Percentiles rank a stretch among this genome's conserved stretches.
These are phyloP conservation scores for Chionodraco myersi DNA, from an alignment of 2,113 vertebrate genomes.

Conservation along the genomic window DNA sequence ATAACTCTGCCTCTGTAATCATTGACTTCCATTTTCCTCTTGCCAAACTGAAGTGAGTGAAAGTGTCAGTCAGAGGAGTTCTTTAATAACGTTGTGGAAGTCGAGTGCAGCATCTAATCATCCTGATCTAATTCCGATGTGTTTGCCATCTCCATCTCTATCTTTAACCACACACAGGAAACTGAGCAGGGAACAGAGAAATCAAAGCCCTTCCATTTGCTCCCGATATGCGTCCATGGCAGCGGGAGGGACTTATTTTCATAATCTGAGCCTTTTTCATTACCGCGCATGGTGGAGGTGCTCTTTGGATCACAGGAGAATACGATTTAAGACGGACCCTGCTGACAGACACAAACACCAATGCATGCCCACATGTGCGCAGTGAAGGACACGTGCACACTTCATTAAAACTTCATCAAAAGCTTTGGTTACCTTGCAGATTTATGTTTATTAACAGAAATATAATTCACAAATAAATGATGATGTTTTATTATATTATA, in stretches of 20 bases:
- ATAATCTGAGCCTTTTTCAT: slow-evolving; percentile 71
- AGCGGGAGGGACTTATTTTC: slow-evolving; percentile 44
- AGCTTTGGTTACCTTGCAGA: not conserved
- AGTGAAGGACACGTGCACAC: slow-evolving; percentile 23
- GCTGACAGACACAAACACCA: slow-evolving; percentile 18
- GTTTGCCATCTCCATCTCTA: slow-evolving; percentile 63
- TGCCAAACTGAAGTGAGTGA: slow-evolving; percentile 41
- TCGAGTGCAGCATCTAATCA: slow-evolving; percentile 59
- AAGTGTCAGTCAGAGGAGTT: slow-evolving; percentile 54
- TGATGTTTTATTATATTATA: not conserved
- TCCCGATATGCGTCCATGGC: slow-evolving; percentile 26
- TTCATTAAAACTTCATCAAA: slow-evolving; percentile 43
- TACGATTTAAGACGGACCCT: slow-evolving; percentile 30
- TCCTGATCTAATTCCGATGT: slow-evolving; percentile 50
- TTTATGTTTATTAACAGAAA: not conserved
- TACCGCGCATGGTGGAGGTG: slow-evolving; percentile 37
- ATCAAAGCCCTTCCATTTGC: slow-evolving; percentile 39
- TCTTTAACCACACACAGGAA: slow-evolving; percentile 61
- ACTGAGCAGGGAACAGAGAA: slow-evolving; percentile 39
- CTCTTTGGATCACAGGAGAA: slow-evolving; percentile 45
- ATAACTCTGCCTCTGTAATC: slow-evolving; percentile 15
- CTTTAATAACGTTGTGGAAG: slow-evolving; percentile 53
- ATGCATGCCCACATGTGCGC: not conserved
- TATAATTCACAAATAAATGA: not conserved
- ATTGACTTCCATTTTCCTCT: slow-evolving; percentile 46